phyloP scores from a whole-genome alignment of 2,113 vertebrate genomes.

The Toxotes chatareus region DNA sequence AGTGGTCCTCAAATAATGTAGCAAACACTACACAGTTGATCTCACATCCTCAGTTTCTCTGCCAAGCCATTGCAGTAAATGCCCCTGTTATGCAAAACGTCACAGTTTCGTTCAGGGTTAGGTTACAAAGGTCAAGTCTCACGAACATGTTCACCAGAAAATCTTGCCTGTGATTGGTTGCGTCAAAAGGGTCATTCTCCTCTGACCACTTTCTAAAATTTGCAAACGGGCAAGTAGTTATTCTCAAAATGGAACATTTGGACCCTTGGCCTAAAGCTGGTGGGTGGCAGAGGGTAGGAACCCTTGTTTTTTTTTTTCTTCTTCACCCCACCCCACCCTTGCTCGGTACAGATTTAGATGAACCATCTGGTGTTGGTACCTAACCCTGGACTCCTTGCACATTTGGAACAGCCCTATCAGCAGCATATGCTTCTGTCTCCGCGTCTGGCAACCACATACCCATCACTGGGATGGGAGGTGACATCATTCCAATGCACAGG shows the following conservation, averaged over 20 bases:
- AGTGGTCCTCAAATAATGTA: background rate
- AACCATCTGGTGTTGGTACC: conserved; percentile 78
- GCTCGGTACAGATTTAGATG: conserved; percentile 69
- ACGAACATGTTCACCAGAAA: background rate
- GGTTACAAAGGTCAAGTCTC: background rate
- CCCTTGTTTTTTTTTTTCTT: conserved; percentile 47
- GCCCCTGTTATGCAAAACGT: background rate
- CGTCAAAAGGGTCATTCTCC: background rate
- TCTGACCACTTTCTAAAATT: conserved; percentile 9
- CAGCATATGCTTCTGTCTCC: conserved; percentile 78
- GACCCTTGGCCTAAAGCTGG: conserved; percentile 56
- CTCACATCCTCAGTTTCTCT: background rate
- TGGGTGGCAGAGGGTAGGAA: conserved; percentile 49
- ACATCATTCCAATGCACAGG: conserved; percentile 72
- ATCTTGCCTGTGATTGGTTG: conserved; percentile 16
- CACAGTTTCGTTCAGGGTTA: background rate
- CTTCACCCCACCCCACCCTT: conserved; percentile 2
- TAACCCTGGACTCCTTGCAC: conserved; percentile 66
- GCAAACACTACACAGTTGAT: background rate
- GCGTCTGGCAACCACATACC: conserved; percentile 70
- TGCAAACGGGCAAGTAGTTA: conserved; percentile 41
- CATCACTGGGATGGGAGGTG: conserved; percentile 68
- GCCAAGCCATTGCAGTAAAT: background rate
- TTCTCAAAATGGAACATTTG: conserved; percentile 67
- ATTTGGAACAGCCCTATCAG: conserved; percentile 76